These are phyloP conservation scores for Penelope pileata DNA, from an alignment of 2,113 vertebrate genomes.

Conservation along the genomic window DNA sequence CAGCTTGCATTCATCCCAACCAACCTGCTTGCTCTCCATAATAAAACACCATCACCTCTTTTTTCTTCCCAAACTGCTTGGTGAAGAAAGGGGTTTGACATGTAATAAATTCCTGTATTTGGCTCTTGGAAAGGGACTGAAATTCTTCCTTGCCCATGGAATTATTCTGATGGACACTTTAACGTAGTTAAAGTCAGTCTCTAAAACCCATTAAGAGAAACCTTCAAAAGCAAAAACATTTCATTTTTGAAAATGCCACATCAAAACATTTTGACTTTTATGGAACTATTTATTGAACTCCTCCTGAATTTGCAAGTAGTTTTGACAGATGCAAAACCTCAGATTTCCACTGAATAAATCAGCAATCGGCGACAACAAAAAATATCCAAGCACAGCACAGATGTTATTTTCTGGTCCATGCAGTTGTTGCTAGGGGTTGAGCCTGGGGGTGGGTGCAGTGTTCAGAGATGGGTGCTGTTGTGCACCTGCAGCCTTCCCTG, in stretches of 20 bases:
- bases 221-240: not conserved
- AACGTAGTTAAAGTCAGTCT: not conserved
- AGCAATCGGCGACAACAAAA: not conserved
- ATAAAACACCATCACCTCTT: not conserved
- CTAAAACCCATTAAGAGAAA: not conserved
- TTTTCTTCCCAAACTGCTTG: not conserved
- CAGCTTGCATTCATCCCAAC: not conserved
- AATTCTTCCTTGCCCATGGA: not conserved
- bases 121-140: not conserved
- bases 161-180: not conserved
- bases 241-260: not conserved
- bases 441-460: not conserved
- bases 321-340: not conserved
- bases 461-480: fast-evolving
- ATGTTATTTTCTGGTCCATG: not conserved
- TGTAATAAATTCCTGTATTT: not conserved
- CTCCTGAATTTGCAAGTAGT: not conserved
- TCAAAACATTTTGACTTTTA: constrained; percentile 1
- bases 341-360: not conserved
- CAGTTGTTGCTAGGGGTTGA: not conserved
- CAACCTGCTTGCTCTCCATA: fast-evolving
- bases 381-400: not conserved
- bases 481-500: not conserved
- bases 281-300: not conserved
- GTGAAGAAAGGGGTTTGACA: not conserved